Conservation (phyloP, 2,113 vertebrate species). For the Macrotus californicus region DNA sequence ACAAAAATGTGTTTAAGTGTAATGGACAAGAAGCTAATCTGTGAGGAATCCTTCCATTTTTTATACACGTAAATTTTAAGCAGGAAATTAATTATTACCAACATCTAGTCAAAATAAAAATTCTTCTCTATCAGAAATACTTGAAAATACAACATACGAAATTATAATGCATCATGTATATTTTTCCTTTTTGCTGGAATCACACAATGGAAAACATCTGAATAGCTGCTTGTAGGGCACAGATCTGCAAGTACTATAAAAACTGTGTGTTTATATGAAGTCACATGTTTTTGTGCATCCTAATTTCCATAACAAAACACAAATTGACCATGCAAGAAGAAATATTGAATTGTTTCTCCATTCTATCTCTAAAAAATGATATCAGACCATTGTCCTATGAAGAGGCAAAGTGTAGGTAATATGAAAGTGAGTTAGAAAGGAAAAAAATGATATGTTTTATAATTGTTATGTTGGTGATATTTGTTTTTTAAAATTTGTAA, state of each 20-base stretch:
- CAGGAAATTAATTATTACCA: neutral
- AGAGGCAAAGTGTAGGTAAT: neutral
- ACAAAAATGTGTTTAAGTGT: neutral
- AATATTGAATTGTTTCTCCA: neutral
- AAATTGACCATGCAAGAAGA: neutral
- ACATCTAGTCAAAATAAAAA: neutral
- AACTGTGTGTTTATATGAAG: neutral
- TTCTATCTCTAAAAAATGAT: neutral
- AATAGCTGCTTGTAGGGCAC: neutral
- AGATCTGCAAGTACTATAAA: neutral
- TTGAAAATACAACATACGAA: neutral
- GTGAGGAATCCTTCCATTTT: neutral
- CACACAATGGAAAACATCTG: neutral
- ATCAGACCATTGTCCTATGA: neutral
- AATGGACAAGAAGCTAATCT: neutral
- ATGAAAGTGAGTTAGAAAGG: neutral
- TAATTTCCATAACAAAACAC: neutral
- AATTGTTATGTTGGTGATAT: neutral
- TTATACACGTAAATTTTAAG: neutral
- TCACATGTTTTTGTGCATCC: neutral
- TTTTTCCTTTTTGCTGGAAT: neutral
- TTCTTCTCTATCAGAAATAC: neutral
- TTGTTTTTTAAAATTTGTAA: neutral
- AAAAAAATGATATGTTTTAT: neutral
- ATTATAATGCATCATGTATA: neutral